Percentiles rank a stretch among this genome's conserved stretches.
These are phyloP conservation scores for Caenorhabditis uteleia DNA, from an alignment of 2,888 invertebrate genomes.

Conservation along the genomic window DNA sequence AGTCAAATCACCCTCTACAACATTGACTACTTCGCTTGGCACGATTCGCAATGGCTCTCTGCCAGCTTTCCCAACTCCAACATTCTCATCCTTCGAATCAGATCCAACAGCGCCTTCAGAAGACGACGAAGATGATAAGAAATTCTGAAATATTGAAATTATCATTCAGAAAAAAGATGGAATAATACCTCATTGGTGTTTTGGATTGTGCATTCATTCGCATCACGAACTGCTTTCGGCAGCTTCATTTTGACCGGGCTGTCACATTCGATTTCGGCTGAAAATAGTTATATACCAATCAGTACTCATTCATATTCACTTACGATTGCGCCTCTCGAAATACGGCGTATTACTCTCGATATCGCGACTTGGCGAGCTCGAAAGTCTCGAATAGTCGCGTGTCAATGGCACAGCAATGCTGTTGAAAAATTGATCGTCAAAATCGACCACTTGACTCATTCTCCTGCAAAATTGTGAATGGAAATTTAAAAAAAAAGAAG, in stretches of 20 bases:
- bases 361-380: constrained; percentile 35
- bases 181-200: too few species aligned
- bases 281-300: neutral
- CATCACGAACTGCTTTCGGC: neutral
- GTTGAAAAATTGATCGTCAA: constrained; percentile 31
- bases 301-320: neutral
- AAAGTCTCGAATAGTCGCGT: constrained; percentile 30
- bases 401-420: constrained; percentile 26
- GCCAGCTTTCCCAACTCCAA: too few species aligned
- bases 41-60: constrained; percentile 31
- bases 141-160: too few species aligned
- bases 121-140: too few species aligned
- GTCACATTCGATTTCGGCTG: constrained; percentile 23
- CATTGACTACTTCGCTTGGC: too few species aligned
- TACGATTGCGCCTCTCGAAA: constrained; percentile 24
- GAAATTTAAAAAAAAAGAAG: constrained; percentile 2
- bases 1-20: neutral
- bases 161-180: too few species aligned
- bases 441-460: constrained; percentile 17
- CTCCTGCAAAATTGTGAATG: constrained; percentile 2
- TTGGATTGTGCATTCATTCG: neutral
- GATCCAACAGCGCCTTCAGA: too few species aligned
- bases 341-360: constrained; percentile 27
- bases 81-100: too few species aligned
- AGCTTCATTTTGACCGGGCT: constrained; percentile 30